Base-by-base conservation (phyloP, 2,888 invertebrate genomes). In the Dasypogon diadema region DNA sequence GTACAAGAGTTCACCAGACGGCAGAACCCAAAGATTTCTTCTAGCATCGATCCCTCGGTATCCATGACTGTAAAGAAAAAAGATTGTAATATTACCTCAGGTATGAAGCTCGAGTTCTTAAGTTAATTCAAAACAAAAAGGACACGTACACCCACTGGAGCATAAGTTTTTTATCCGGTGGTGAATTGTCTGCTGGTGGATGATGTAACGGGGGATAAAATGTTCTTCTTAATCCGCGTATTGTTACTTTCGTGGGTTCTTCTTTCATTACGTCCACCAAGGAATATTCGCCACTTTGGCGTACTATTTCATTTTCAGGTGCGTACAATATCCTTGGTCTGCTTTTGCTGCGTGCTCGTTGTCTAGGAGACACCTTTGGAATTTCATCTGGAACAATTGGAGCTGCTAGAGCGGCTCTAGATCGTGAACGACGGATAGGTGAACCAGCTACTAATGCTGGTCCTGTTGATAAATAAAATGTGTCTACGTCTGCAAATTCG, bases 1-100 rank as follows among this genome's bases (percentile, higher is more conserved):
- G 85, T 97, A 97, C 48, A 97, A 88, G 6, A 97, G 88, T 85
- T 98, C 98, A 0, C 97, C 98, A 0, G 97, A 96, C 0, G 97
- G 96, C 73, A 98, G 87, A 24, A 95, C 94, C 93, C 96, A 96
- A 34, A 98, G 88, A 86, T 98, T 98, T 80, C 92, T 91, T 10
- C 94, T 90, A 3, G 95, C 92, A 86, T 98, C 97, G 8, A 93
- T 91, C 0, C 98, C 98, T 76, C 98, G 91, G 87, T 98, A 98
- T 0, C 98, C 98, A 83, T 96, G 97, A 4, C 95, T 94, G 51
- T 0, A 75, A 54, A 75, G 37, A 46, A 55, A 75, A 18, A 18
- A 54, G 60, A 26, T 58, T 58, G 1, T 14, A 46, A 46, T 8
- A 14, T 65, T 46, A 46, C 48, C 22, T 24, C 24, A 10, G n/a